Base-by-base conservation (phyloP, 2,113 vertebrate species). In the Triplophysa dalaica region DNA sequence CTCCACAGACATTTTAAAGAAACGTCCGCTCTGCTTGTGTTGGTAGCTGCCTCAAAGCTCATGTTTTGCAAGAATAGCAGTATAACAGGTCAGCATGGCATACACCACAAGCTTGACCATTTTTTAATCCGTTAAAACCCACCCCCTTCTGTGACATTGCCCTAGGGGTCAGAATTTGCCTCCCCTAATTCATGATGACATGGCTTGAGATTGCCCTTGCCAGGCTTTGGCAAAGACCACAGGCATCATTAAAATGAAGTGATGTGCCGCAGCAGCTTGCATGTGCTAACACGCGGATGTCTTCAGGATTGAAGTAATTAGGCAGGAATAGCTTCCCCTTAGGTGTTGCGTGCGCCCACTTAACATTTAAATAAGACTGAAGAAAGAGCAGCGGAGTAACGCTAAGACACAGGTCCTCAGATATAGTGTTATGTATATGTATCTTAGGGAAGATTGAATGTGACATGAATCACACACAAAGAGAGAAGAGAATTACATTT, bases 141-240 rank as follows among this genome's bases (percentile, higher is more conserved):
- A 85, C 41, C 16, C 43, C 29, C 29, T 11, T 78, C 81, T 86
- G 8, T 43, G 50, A 69, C n/a, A 5, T 56, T 82, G 90, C 89
- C 84, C 1, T 45, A 80, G 87, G 82, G 82, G 45, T 60, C 29
- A 85, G 89, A 90, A 90, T 89, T 89, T 88, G 89, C 90, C 89
- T 91, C 89, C 88, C 88, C 87, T 92, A 92, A 92, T 92, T 87
- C 86, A 86, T 85, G 76, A 85, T 92, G 91, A 92, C 89, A 88
- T 87, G 85, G 85, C 83, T 88, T 86, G 89, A 89, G 88, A 82
- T 86, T 82, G 24, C 24, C 66, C 77, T 79, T 70, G 77, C 66
- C 63, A 73, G 64, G 79, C 38, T 14, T 26, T 76, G 79, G 79
- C 65, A 83, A 84, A 86, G 89, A 87, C 89, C 89, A 87, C 78